Percentiles rank a stretch among this genome's conserved stretches.
Conservation (phyloP, 2,113 vertebrate genomes). For the Stegostoma tigrinum region DNA sequence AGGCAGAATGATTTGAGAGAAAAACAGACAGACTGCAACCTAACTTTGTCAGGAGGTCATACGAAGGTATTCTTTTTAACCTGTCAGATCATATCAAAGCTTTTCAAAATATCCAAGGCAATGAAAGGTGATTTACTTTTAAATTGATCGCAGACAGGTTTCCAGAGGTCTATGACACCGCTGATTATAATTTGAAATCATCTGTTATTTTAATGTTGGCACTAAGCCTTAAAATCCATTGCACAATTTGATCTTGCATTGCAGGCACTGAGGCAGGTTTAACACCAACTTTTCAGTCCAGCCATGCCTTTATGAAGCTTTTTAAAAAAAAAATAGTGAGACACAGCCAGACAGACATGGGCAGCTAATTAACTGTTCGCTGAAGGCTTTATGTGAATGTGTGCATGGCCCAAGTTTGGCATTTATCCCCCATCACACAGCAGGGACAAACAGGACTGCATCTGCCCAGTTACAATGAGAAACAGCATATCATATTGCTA, state of each 20-base stretch:
- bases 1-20: neutral
- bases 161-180: neutral
- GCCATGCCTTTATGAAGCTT: neutral
- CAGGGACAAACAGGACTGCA: neutral
- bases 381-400: neutral
- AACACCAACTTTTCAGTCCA: neutral
- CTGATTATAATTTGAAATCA: neutral
- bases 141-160: neutral
- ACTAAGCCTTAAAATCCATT: neutral
- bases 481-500: neutral
- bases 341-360: neutral
- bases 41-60: neutral
- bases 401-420: neutral
- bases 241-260: neutral
- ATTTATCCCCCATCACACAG: neutral
- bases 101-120: neutral
- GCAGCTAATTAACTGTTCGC: neutral
- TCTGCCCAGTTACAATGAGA: conserved; percentile 13
- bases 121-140: neutral
- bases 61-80: neutral
- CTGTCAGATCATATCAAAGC: conserved; percentile 14
- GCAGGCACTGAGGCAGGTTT: neutral
- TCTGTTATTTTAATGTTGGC: neutral
- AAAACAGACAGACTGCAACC: neutral
- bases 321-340: neutral